Conservation (phyloP, 2,113 vertebrate genomes). For the Pseudorectes ferrugineus region DNA sequence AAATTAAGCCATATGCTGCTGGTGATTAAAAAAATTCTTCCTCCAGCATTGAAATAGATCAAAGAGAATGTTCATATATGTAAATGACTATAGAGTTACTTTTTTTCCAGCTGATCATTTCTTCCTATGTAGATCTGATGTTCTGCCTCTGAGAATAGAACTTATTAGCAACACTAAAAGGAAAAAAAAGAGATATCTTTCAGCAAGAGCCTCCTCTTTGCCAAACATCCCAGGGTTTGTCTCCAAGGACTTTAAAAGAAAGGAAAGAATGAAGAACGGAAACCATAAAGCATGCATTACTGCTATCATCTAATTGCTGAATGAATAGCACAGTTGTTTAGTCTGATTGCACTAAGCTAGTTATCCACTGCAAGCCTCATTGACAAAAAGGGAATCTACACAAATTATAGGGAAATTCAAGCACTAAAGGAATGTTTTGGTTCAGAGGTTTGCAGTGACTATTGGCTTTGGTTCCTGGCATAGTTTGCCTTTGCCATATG, state of each 20-base stretch:
- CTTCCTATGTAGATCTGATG: conserved; percentile 36
- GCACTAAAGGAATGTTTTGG: conserved; percentile 77
- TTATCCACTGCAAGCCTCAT: conserved; percentile 76
- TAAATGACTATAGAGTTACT: background rate
- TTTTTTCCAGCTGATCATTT: conserved; percentile 22
- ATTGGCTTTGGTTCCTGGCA: conserved; percentile 76
- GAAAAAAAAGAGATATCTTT: conserved; percentile 63
- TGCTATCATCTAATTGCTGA: conserved; percentile 78
- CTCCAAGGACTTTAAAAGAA: conserved; percentile 75
- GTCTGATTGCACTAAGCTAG: conserved; percentile 73
- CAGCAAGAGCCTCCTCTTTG: conserved; percentile 64
- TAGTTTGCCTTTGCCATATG: conserved; percentile 68
- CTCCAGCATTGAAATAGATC: background rate
- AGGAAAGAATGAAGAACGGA: conserved; percentile 75
- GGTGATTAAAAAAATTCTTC: background rate
- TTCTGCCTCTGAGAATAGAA: conserved; percentile 68
- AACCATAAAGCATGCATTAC: conserved; percentile 74
- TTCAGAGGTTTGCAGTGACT: conserved; percentile 77
- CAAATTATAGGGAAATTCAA: conserved; percentile 79
- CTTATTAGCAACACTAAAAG: conserved; percentile 61
- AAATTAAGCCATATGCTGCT: conserved; percentile 25
- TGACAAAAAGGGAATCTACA: conserved; percentile 79
- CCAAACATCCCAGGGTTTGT: conserved; percentile 71
- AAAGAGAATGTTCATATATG: background rate
- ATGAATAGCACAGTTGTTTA: conserved; percentile 79